Conservation (phyloP, 2,113 vertebrate genomes). For the Vidua chalybeata region DNA sequence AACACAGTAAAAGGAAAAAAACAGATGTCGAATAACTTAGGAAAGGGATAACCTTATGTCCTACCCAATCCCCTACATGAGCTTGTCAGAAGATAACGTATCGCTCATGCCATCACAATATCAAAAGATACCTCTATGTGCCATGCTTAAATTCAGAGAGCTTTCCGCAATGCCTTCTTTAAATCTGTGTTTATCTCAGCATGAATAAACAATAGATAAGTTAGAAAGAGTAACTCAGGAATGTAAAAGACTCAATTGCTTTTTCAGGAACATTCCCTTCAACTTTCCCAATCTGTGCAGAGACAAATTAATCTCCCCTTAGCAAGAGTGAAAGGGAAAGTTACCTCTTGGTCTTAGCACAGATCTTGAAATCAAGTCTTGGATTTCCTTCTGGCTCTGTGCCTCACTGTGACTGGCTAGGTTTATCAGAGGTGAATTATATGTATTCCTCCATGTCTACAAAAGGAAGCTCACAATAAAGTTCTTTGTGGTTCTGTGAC, state of each 20-base stretch:
- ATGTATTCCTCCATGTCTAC: neutral
- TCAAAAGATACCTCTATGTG: neutral
- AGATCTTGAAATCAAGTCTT: neutral
- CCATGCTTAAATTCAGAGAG: slow-evolving; percentile 26
- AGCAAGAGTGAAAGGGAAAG: neutral
- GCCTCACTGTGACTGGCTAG: neutral
- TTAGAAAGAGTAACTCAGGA: neutral
- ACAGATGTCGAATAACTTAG: slow-evolving; percentile 56
- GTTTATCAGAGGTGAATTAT: neutral
- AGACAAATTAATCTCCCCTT: neutral
- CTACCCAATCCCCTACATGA: slow-evolving; percentile 29
- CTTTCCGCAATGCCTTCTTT: neutral
- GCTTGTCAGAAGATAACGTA: slow-evolving; percentile 49
- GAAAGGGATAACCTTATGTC: slow-evolving; percentile 57
- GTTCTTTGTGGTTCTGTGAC: neutral
- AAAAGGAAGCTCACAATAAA: neutral
- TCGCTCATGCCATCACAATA: slow-evolving; percentile 1
- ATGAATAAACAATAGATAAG: slow-evolving; percentile 12
- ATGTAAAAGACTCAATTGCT: neutral
- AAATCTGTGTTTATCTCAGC: neutral
- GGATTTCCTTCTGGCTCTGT: neutral
- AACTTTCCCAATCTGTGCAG: neutral
- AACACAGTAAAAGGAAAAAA: slow-evolving; percentile 61
- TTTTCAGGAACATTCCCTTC: neutral
- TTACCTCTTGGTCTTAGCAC: neutral